These are phyloP conservation scores for Philonicus albiceps DNA, from an alignment of 2,888 invertebrate genomes.

Conservation along the genomic window DNA sequence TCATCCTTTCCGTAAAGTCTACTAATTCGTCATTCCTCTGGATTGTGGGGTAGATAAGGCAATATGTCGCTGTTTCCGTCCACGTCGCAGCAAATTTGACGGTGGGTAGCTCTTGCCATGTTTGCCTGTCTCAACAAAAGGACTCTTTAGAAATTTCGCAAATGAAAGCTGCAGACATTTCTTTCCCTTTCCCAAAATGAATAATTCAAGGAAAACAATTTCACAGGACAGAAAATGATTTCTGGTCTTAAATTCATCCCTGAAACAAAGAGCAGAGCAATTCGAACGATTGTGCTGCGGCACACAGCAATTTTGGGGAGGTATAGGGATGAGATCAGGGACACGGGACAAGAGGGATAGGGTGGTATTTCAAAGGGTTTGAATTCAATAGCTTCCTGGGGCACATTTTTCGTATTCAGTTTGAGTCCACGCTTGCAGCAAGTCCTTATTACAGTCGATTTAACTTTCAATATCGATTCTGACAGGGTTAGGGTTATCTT, in stretches of 20 bases:
- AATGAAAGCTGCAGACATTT: neutral
- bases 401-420: constrained; percentile 22
- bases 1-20: neutral
- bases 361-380: neutral
- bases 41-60: neutral
- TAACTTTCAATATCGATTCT: constrained; percentile 31
- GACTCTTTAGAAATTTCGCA: neutral
- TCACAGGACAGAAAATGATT: neutral
- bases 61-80: neutral
- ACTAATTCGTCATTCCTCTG: neutral
- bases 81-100: neutral
- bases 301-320: neutral
- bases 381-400: neutral
- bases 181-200: neutral
- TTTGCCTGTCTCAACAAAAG: neutral
- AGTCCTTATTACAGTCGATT: constrained; percentile 25
- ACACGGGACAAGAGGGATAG: neutral
- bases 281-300: neutral
- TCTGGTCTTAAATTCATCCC: neutral
- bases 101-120: neutral
- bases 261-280: constrained; percentile 8
- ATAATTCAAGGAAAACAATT: constrained; percentile 6
- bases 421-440: neutral
- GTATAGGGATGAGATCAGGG: too few species aligned
- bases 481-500: neutral